Base-by-base conservation (phyloP, 2,888 invertebrate genomes). In the Eledona agricola region DNA sequence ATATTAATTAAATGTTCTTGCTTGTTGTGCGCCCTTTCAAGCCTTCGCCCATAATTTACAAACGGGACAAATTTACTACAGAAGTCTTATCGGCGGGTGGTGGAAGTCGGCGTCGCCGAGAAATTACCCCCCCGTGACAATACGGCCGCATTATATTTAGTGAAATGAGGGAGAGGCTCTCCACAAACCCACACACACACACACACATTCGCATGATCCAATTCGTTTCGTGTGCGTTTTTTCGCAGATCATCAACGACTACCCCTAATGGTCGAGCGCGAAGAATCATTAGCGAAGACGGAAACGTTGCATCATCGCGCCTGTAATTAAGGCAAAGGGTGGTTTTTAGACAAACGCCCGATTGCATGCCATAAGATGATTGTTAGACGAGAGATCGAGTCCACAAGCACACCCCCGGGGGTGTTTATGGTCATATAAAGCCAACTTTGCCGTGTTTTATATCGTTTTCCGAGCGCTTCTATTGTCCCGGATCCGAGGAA, bases 361-460 rank as follows among this genome's bases (percentile, higher is more conserved):
- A 40, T 28, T 40, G 40, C 40, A 40, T 40, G 28, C 9, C 23
- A 28, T 28, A 40, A 40, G 37, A 37, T 15, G 37, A 37, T 37
- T 59, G 63, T 58, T 62, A 57, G 62, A 65, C 62, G 60, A n/a
- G 7, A 65, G 67, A 67, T 64, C 62, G 58, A 53, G 57, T 26
- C 34, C 13, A 15, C 31, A 65, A 71, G 60, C 59, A 60, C 59
- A 61, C 71, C 66, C 71, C 46, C 46, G 71, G 65, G 71, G 61
- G 67, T 59, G 61, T 67, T 71, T 64, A 61, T 57, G 62, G 60
- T 67, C 69, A 63, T 70, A 71, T 70, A 71, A 70, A 66, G 47
- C 54, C 50, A 68, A 66, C 58, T 66, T 66, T 62, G 57, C 59
- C 60, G 58, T 64, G 66, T 65, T 63, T 50, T 50, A 50, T 50